Percentiles rank a stretch among this genome's conserved stretches.
Conservation (phyloP, 2,113 vertebrate genomes). For the Ophthalmolycus amberensis region DNA sequence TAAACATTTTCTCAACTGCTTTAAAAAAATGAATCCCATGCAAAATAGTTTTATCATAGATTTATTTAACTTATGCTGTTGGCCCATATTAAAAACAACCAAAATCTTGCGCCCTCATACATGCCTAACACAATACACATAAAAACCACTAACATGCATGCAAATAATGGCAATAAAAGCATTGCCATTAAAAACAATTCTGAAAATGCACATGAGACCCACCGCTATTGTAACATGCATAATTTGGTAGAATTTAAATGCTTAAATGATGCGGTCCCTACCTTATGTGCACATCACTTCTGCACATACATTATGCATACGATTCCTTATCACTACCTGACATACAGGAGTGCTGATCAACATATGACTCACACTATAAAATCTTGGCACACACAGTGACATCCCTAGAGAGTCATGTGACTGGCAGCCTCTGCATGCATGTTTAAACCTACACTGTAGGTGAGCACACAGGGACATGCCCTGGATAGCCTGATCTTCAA, state of each 20-base stretch:
- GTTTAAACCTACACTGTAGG: background rate
- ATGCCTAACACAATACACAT: background rate
- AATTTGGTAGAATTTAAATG: conserved; percentile 6
- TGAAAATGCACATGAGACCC: background rate
- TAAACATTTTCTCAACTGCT: no score
- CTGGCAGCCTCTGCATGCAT: background rate
- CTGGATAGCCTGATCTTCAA: background rate
- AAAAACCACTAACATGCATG: background rate
- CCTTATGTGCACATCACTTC: conserved; percentile 11
- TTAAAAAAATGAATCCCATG: no score
- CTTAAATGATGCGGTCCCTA: background rate
- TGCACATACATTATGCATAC: conserved; percentile 37
- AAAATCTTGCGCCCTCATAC: no score
- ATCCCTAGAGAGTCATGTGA: background rate
- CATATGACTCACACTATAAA: conserved; percentile 13
- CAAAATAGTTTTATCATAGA: no score
- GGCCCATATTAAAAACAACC: no score
- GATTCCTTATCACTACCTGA: conserved; percentile 21
- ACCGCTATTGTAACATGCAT: background rate
- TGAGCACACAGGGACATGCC: background rate
- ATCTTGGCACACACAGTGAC: conserved; percentile 6
- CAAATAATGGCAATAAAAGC: background rate
- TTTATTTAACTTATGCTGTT: no score
- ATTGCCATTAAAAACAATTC: background rate
- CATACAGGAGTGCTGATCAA: conserved; percentile 16